Percentiles rank a stretch among this genome's conserved stretches.
Evolutionary conservation across 2,113 vertebrate species (phyloP).

Genomic region (Rhadina sibilatrix): DNA sequence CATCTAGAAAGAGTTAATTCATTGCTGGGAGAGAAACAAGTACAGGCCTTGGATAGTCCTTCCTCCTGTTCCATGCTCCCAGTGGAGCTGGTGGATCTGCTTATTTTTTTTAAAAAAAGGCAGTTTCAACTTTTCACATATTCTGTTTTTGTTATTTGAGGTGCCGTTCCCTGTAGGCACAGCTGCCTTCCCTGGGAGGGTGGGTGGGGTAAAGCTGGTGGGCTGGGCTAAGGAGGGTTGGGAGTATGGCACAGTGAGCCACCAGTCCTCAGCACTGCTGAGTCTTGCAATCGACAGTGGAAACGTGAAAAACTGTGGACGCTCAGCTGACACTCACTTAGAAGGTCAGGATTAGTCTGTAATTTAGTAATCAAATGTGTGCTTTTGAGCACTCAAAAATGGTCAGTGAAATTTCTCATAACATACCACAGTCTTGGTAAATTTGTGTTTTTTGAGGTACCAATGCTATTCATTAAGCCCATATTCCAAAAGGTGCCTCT

Average conservation of each 20-base stretch:
- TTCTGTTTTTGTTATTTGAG: not conserved
- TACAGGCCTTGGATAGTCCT: not conserved
- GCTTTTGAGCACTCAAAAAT: not conserved
- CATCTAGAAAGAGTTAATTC: slow-evolving; percentile 41
- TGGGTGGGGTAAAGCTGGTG: rapidly evolving
- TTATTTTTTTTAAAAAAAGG: not conserved
- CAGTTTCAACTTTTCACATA: not conserved
- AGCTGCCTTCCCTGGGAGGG: not conserved
- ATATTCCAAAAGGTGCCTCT: not conserved
- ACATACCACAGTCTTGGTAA: not conserved
- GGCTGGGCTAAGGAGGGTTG: not conserved
- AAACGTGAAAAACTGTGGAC: not conserved
- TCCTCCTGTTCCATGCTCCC: not conserved
- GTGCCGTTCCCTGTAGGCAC: not conserved
- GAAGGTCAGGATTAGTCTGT: not conserved
- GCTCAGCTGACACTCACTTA: not conserved
- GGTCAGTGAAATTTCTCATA: not conserved
- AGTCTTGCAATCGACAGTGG: not conserved
- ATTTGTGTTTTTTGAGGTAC: not conserved
- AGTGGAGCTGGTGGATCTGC: not conserved
- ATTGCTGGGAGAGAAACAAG: not conserved
- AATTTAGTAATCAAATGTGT: not conserved
- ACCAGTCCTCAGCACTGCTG: not conserved
- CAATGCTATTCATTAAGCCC: not conserved
- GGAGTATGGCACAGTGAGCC: not conserved